phyloP scores from a whole-genome alignment of 2,888 invertebrate species.

The Philhelius pedissequus region DNA sequence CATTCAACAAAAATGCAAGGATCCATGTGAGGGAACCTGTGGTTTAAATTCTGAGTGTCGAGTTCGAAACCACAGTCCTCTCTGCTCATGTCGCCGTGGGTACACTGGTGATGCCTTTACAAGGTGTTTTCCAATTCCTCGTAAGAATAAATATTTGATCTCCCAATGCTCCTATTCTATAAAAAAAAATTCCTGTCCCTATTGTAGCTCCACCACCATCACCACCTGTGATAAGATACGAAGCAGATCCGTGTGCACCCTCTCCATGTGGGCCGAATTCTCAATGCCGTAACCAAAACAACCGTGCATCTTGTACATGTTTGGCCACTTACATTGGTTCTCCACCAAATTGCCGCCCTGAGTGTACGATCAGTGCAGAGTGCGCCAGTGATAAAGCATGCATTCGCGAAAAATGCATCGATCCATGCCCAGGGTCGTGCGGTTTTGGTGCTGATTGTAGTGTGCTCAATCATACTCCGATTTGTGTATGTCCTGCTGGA shows the following conservation, averaged over 20 bases:
- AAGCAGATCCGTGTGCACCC: constrained; percentile 83
- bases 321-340: constrained; percentile 82
- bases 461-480: constrained; percentile 84
- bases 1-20: constrained; percentile 83
- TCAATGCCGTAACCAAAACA: constrained; percentile 81
- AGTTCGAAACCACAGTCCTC: constrained; percentile 88
- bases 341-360: constrained; percentile 86
- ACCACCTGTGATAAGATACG: constrained; percentile 70
- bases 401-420: constrained; percentile 84
- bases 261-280: constrained; percentile 84
- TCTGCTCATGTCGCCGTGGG: constrained; percentile 85
- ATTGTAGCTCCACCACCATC: constrained; percentile 73
- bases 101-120: constrained; percentile 89
- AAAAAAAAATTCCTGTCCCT: not conserved
- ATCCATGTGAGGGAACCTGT: constrained; percentile 83
- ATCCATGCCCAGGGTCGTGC: constrained; percentile 86
- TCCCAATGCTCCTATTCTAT: not conserved
- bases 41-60: constrained; percentile 85
- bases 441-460: constrained; percentile 82
- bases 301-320: constrained; percentile 84
- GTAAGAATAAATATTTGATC: constrained; percentile 72
- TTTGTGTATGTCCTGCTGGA: constrained; percentile 83
- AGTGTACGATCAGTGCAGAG: constrained; percentile 85
- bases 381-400: constrained; percentile 85
- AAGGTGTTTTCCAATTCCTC: constrained; percentile 81